Evolutionary conservation across 2,113 vertebrate species (phyloP).

Genomic region (Malaclemys terrapin): DNA sequence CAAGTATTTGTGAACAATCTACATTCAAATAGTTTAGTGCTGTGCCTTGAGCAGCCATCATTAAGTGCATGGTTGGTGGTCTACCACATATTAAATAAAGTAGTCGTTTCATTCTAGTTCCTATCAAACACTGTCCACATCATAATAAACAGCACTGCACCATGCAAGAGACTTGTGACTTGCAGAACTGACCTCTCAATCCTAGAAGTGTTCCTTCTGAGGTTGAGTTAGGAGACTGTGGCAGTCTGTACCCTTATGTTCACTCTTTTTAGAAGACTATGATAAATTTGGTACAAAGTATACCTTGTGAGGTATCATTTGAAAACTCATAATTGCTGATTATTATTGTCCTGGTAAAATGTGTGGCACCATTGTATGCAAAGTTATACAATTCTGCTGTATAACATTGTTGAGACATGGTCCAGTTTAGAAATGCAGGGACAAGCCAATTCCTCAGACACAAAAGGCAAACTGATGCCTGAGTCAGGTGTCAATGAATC

Average conservation of each 20-base stretch:
- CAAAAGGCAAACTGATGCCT: background rate
- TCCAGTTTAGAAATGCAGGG: background rate
- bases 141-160: background rate
- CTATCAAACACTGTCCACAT: background rate
- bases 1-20: slow-evolving; percentile 34
- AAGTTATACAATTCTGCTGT: background rate
- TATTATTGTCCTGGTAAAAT: background rate
- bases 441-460: background rate
- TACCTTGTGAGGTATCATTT: background rate
- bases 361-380: background rate
- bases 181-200: no score
- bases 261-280: background rate
- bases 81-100: background rate
- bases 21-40: slow-evolving; percentile 42
- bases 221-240: background rate
- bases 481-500: background rate
- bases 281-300: background rate
- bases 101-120: background rate
- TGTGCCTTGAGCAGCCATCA: background rate
- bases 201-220: background rate
- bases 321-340: background rate
- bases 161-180: background rate
- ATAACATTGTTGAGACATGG: background rate
- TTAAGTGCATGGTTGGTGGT: slow-evolving; percentile 9
- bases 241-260: no score